Evolutionary conservation across 2,888 invertebrate genomes (phyloP), one percentile per base, ranked within the genome.

Genomic region (Aquatica leii): DNA sequence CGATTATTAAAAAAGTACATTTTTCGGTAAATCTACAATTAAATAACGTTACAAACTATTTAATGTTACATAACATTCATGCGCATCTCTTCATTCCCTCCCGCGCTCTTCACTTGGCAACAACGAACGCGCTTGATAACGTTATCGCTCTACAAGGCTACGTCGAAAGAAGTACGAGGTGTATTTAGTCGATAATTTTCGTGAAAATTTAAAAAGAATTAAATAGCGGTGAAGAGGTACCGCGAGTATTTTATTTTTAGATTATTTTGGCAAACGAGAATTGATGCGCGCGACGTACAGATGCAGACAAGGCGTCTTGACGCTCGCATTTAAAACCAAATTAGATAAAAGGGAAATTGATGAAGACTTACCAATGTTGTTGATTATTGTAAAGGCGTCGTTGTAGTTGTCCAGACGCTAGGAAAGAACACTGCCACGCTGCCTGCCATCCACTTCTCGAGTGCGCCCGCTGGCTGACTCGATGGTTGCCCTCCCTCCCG

Each of bases 371-470:
- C 60, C 62, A 59, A 17, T 24, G 24, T 4, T 24, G 24, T 24
- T 24, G 24, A 24, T 24, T 62, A 34, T 43, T 40, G 41, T 41
- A 34, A 55, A 50, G 63, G 59, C 54, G 61, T 62, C 59, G 62
- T 52, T 55, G 59, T 43, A 59, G 50, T 43, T 51, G 18, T 66
- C 65, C 67, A 65, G 62, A 62, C 62, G 65, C 59, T 56, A 34
- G 49, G 41, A 46, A 68, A 63, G 55, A 65, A 62, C 62, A 64
- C 69, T 37, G 67, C 69, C 65, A 67, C 68, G 64, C 68, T 67
- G 70, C 65, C 55, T 66, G 70, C 73, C 73, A 73, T 73, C 71
- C 71, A 71, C 69, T 73, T 73, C 73, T 71, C 71, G 71, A 71
- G 66, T 73, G 73, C 68, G 69, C 65, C 65, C 55, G 61, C 51